Conservation (phyloP, 2,113 vertebrate species). For the Rhineura floridana region DNA sequence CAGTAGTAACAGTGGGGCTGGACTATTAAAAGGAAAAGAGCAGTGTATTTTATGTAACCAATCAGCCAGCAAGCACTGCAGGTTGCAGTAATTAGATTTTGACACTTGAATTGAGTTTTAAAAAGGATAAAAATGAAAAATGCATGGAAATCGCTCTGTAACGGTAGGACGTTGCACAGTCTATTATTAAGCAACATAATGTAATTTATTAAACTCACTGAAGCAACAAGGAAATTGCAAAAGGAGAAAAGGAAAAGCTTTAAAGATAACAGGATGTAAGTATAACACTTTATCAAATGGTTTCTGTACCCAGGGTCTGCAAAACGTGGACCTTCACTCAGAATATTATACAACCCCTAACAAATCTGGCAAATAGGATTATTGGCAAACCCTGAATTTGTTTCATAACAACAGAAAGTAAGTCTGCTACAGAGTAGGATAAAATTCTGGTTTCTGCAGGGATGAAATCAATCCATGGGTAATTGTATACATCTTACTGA, state of each 20-base stretch:
- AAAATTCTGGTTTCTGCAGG: conserved; percentile 9
- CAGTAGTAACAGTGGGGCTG: conserved; percentile 16
- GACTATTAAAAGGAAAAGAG: conserved; percentile 39
- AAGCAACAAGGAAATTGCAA: conserved; percentile 29
- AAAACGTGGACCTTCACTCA: background rate
- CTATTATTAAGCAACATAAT: conserved; percentile 54
- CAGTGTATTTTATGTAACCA: conserved; percentile 32
- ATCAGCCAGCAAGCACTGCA: conserved; percentile 39
- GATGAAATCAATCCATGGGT: background rate
- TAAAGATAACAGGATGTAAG: conserved; percentile 8
- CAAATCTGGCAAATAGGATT: background rate
- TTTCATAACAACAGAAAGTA: background rate
- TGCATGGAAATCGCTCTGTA: conserved; percentile 54
- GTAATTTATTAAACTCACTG: conserved; percentile 53
- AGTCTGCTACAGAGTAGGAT: background rate
- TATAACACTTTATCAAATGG: background rate
- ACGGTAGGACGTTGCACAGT: conserved; percentile 47
- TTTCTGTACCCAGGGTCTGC: background rate
- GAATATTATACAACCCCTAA: background rate
- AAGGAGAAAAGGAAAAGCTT: background rate
- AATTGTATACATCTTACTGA: background rate
- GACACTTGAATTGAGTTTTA: conserved; percentile 65
- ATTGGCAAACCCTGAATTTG: background rate
- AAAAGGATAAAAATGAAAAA: conserved; percentile 70
- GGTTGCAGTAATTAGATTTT: conserved; percentile 65